A percentile compares a stretch with the other conserved stretches of the same genome.
These are phyloP conservation scores for Tillus elongatus DNA, from an alignment of 2,888 invertebrate species.

Conservation along the genomic window DNA sequence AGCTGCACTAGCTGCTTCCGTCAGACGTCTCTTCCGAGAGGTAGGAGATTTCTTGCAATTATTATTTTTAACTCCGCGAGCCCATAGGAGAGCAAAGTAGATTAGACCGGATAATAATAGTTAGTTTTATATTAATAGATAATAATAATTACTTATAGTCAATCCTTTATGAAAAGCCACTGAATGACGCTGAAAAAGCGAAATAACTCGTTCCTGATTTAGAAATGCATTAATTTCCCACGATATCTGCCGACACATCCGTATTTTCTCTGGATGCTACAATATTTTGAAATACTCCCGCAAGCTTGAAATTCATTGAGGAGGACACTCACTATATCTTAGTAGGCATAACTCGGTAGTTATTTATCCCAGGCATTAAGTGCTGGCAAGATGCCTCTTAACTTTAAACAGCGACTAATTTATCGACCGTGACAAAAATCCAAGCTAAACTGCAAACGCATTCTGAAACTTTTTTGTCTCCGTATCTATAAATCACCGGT, in stretches of 20 bases:
- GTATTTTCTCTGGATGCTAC: conserved; percentile 19
- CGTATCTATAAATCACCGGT: conserved; percentile 33
- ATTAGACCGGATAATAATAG: too few species aligned
- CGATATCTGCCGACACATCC: conserved; percentile 10
- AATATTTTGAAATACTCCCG: conserved; percentile 27
- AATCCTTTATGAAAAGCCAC: too few species aligned
- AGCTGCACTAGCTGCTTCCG: too few species aligned
- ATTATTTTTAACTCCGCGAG: too few species aligned
- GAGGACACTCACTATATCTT: conserved; percentile 28
- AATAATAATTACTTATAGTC: too few species aligned
- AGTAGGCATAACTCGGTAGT: conserved; percentile 22
- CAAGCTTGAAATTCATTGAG: conserved; percentile 27
- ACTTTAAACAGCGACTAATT: conserved; percentile 29
- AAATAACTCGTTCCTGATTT: too few species aligned
- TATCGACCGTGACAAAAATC: conserved; percentile 33
- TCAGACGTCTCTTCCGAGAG: too few species aligned
- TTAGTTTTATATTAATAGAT: too few species aligned
- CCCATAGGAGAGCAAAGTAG: too few species aligned
- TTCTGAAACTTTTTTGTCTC: conserved; percentile 21
- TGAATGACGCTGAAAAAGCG: too few species aligned
- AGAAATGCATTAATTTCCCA: conserved; percentile 15
- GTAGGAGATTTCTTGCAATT: too few species aligned
- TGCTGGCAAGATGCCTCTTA: conserved; percentile 27
- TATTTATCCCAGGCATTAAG: conserved; percentile 27
- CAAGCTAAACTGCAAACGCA: conserved; percentile 27